Percentiles rank a stretch among this genome's conserved stretches.
Evolutionary conservation across 2,113 vertebrate species (phyloP).

Genomic region (Zapus hudsonius): DNA sequence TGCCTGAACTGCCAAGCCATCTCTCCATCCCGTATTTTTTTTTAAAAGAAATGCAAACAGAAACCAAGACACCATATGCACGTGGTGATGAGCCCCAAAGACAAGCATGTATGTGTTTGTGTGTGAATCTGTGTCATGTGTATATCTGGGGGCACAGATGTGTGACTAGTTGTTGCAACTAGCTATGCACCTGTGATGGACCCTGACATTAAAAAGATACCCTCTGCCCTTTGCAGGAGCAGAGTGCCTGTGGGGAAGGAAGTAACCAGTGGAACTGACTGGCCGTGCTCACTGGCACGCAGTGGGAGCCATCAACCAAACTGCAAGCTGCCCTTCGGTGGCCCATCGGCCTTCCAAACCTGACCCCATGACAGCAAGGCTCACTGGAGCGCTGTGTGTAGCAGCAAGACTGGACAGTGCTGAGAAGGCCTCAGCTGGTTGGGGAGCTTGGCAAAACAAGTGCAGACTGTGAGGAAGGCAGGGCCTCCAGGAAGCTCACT

Average conservation of each 20-base stretch:
- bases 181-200: background rate
- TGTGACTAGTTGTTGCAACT: background rate
- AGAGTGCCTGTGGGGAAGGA: rapidly evolving
- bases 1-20: no score
- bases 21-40: no score
- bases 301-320: background rate
- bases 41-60: background rate
- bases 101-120: background rate
- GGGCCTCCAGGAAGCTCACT: background rate
- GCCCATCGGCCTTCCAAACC: background rate
- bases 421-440: background rate
- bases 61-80: background rate
- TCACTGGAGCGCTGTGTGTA: rapidly evolving
- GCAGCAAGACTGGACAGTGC: background rate
- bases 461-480: background rate
- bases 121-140: background rate
- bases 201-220: background rate
- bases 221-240: no score
- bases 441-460: background rate
- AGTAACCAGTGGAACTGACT: rapidly evolving
- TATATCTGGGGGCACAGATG: no score
- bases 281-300: rapidly evolving
- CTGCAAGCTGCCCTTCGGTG: background rate
- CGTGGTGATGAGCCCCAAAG: no score
- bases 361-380: rapidly evolving